Evolutionary conservation across 2,888 invertebrate species (phyloP), one percentile per base, ranked within the genome.

Genomic region (Noctua janthina): DNA sequence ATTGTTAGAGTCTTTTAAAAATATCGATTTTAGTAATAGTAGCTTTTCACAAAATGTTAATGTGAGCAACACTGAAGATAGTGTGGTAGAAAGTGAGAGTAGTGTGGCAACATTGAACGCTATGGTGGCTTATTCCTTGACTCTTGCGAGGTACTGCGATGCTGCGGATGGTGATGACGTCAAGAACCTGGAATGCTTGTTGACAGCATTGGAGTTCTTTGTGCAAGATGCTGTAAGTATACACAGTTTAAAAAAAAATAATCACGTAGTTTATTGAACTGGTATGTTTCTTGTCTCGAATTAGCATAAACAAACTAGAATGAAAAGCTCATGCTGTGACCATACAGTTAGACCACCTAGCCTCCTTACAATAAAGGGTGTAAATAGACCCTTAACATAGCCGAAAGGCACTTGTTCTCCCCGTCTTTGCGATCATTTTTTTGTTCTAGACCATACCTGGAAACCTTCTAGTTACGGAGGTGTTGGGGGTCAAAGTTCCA

Each of bases 81-180:
- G 92, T 90, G 66, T 89, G 78, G 92, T 92, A 88, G 91, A 93
- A 88, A 92, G 91, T 82, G 94, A 94, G 2, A 90, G 83, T 81
- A 90, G 89, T 67, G 76, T 94, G 90, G 95, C 96, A 92, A 93
- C 92, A 92, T 87, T 96, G 79, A 96, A 96, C 75, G 96, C 97
- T 5, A 95, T 96, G 91, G 94, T 94, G 3, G 96, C 96, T 1
- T 97, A 95, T 90, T 93, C 96, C 1, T 88, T 96, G 66, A 95
- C 95, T 1, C 85, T 97, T 13, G 92, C 96, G 11, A 96, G 95
- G 83, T 96, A 95, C 84, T 96, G 96, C 83, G 97, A 96, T 86
- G 93, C 94, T 3, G 93, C 91, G 3, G 93, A 96, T 76, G 87
- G 78, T 0, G 93, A 92, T 23, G 96, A 95, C 86, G 89, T 93